A percentile compares a stretch with the other conserved stretches of the same genome.
Conservation (phyloP, 2,113 vertebrate species). For the Phyllostomus hastatus region DNA sequence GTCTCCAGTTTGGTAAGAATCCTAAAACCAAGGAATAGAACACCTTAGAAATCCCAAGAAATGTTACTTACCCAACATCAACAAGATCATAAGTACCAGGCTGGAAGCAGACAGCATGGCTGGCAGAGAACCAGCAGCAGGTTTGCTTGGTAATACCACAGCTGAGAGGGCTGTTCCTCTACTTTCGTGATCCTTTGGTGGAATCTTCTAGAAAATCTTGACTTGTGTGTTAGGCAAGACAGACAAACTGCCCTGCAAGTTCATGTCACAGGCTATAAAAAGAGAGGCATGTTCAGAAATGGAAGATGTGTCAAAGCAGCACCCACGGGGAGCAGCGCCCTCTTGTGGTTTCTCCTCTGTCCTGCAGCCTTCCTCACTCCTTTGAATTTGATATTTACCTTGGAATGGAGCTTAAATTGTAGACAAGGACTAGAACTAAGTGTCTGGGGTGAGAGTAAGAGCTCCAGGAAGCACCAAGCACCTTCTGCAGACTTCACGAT, state of each 20-base stretch:
- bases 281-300: not conserved
- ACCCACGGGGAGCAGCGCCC: not conserved
- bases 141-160: not conserved
- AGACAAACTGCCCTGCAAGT: not conserved
- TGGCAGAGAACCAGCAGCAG: not conserved
- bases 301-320: not conserved
- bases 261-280: not conserved
- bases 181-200: not conserved
- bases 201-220: not conserved
- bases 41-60: not conserved
- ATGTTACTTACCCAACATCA: constrained; percentile 23
- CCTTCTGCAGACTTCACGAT: not conserved
- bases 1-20: not conserved
- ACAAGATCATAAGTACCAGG: not conserved
- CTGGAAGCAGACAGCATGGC: not conserved
- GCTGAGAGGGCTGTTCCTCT: not conserved
- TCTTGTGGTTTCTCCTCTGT: not conserved
- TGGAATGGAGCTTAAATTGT: not conserved
- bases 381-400: not conserved
- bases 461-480: not conserved
- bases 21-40: not conserved
- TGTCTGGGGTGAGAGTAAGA: not conserved
- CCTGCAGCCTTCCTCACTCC: not conserved
- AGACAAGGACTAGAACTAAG: not conserved
- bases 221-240: not conserved